Conservation (phyloP, 1,140 invertebrate genomes). For the Zaprionus nigranus region DNA sequence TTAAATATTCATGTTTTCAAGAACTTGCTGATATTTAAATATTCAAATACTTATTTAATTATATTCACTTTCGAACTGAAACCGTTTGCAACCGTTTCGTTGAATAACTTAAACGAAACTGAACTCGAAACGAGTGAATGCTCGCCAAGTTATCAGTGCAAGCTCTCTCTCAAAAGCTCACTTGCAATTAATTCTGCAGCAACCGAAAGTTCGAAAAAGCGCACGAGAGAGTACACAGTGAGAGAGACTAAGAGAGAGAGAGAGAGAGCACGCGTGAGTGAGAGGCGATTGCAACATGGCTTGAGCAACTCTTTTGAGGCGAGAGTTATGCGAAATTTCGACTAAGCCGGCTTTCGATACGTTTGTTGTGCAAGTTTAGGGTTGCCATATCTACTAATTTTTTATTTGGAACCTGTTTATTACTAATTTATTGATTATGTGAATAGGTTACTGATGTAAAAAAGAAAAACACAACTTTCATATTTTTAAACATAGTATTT, state of each 20-base stretch:
- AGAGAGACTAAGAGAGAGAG: not conserved
- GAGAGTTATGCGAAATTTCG: conserved; percentile 63
- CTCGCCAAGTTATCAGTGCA: conserved; percentile 35
- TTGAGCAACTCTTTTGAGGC: conserved; percentile 23
- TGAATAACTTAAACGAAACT: conserved; percentile 64
- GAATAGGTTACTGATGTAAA: too few relatives aligned
- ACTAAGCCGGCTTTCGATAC: conserved; percentile 52
- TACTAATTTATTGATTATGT: too few relatives aligned
- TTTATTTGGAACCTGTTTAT: too few relatives aligned
- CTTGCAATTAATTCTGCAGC: conserved; percentile 25
- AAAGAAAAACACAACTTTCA: too few relatives aligned
- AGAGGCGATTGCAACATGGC: conserved; percentile 38
- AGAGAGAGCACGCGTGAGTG: not conserved
- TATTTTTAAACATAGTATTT: too few relatives aligned
- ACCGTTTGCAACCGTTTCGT: conserved; percentile 56
- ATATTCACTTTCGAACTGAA: conserved; percentile 32
- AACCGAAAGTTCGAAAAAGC: conserved; percentile 3
- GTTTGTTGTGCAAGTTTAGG: conserved; percentile 58
- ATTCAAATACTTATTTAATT: conserved; percentile 5
- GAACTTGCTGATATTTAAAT: conserved; percentile 11
- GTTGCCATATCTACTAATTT: not conserved
- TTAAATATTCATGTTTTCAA: conserved; percentile 3
- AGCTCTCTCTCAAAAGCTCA: conserved; percentile 53
- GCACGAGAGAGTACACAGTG: not conserved
- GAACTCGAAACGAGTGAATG: conserved; percentile 37